Conservation (phyloP, 2,888 invertebrate genomes). For the Heteromyza rotundicornis region DNA sequence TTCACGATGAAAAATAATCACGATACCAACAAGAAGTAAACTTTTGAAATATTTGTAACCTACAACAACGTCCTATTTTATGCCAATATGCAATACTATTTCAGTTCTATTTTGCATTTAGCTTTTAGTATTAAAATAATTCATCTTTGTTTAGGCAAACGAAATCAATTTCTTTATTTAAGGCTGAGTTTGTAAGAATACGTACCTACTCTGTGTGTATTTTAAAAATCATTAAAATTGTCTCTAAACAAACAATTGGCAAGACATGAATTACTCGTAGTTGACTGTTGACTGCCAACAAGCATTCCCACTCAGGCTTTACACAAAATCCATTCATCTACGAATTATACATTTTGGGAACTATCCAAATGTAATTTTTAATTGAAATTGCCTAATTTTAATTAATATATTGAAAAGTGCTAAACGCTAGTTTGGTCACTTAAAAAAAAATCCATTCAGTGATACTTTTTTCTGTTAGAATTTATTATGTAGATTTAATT, state of each 20-base stretch:
- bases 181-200: background rate
- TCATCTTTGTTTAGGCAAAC: no score
- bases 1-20: no score
- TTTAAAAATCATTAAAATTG: no score
- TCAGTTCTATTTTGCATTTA: no score
- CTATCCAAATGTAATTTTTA: background rate
- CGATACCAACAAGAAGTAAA: no score
- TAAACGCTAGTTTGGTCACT: background rate
- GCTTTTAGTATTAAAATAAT: no score
- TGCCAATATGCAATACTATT: no score
- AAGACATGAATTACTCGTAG: background rate
- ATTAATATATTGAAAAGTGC: background rate
- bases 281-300: background rate
- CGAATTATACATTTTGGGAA: no score
- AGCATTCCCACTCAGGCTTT: constrained; percentile 2
- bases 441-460: background rate
- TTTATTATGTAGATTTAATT: background rate
- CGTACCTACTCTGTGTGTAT: no score
- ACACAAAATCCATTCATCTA: no score
- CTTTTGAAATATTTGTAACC: no score
- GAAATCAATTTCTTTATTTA: background rate
- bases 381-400: background rate
- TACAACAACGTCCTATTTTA: no score
- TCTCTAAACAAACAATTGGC: background rate
- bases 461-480: background rate